Evolutionary conservation across 2,797 vertebrate species (phyloP).

Genomic region (Chrosomus eos): DNA sequence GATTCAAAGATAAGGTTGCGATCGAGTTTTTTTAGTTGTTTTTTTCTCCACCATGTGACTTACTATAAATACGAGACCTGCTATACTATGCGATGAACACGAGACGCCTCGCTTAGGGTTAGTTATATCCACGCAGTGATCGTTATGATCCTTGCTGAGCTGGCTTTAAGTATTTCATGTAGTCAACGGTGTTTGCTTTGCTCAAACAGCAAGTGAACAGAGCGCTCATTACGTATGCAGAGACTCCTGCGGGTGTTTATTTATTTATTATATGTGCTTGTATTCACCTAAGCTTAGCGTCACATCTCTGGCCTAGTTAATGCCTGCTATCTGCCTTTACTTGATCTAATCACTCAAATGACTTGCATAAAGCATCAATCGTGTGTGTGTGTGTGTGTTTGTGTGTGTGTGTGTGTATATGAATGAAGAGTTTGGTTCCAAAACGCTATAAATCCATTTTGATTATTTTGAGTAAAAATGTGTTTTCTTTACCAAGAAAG

Average conservation of each 20-base stretch:
- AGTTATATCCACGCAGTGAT: background rate
- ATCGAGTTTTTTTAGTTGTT: background rate
- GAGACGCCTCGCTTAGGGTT: background rate
- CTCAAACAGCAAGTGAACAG: background rate
- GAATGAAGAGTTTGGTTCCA: too few species aligned
- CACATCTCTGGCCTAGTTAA: background rate
- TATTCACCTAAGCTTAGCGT: background rate
- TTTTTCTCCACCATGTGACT: constrained; percentile 5
- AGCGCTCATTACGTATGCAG: constrained; percentile 12
- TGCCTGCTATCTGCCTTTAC: background rate
- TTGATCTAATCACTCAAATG: background rate
- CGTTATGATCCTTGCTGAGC: background rate
- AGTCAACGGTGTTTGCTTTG: background rate
- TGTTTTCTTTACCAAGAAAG: too few species aligned
- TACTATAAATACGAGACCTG: background rate
- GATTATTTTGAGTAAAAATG: too few species aligned
- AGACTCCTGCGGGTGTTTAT: background rate
- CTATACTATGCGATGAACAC: background rate
- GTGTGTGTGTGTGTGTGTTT: too few species aligned
- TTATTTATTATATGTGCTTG: constrained; percentile 24
- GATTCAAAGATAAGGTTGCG: background rate
- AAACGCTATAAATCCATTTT: too few species aligned
- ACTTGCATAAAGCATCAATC: too few species aligned
- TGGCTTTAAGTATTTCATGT: background rate
- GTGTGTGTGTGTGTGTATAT: too few species aligned